Evolutionary conservation across 2,888 invertebrate genomes (phyloP), one percentile per base, ranked within the genome.

Genomic region (Sesia apiformis): DNA sequence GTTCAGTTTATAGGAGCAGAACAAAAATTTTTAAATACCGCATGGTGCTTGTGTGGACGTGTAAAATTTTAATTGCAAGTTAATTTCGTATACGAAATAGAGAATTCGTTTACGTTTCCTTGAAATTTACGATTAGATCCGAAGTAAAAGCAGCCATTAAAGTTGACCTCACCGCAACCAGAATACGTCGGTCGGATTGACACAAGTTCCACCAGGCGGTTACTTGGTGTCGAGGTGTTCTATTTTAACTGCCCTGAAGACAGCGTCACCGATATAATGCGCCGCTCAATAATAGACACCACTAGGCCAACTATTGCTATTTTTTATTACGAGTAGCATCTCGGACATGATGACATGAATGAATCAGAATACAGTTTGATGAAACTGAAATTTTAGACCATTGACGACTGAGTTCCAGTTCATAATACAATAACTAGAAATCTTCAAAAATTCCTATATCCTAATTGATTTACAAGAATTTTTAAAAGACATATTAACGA

Each of bases 221-320:
- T 58, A 56, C 57, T 60, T 65, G 63, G 63, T 65, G 66, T 69
- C 62, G 63, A 67, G 51, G 41, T 52, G 55, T 56, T 74, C 76
- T 78, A 77, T 79, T 81, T 79, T 74, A 67, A 76, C 66, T 66
- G 64, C 60, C 65, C 63, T 67, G 61, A 67, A 62, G 40, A 8
- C 52, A 53, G 62, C 75, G 74, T 77, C 76, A 72, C 64, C 63
- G 62, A 65, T 73, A 65, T 63, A 70, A 63, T 62, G 61, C 65
- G 61, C 58, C 57, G 61, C 60, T 65, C 64, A 69, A 72, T 72
- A 74, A 74, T 69, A 71, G 58, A 66, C 60, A 59, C 38, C 57
- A 60, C 52, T 60, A 60, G 53, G 60, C 57, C 56, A 61, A 58
- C 54, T 57, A 58, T 61, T 46, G n/a, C 46, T 46, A 46, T 6